Conservation (phyloP, 2,113 vertebrate species). For the Mirza zaza region DNA sequence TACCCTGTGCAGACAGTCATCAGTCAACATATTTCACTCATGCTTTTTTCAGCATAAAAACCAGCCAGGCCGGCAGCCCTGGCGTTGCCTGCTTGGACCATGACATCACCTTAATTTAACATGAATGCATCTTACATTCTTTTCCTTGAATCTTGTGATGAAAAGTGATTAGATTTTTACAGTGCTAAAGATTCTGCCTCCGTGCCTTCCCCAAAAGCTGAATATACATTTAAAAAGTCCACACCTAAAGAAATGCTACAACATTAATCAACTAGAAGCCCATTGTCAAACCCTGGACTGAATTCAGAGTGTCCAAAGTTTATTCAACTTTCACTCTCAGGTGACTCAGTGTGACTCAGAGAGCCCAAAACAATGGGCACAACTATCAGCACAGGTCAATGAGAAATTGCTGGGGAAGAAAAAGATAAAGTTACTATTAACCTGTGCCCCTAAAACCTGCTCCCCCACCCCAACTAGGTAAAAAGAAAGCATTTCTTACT, state of each 20-base stretch:
- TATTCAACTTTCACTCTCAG: background rate
- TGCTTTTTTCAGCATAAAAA: background rate
- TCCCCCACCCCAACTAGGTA: background rate
- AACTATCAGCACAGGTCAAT: background rate
- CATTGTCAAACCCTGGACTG: conserved; percentile 26
- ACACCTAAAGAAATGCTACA: conserved; percentile 47
- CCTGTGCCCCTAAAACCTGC: background rate
- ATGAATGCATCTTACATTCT: background rate
- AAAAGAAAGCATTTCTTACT: background rate
- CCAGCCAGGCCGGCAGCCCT: background rate
- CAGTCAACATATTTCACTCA: background rate
- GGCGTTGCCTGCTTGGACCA: too few species aligned
- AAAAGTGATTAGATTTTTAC: conserved; percentile 31
- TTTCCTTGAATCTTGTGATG: background rate
- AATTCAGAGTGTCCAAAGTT: conserved; percentile 19
- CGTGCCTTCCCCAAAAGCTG: background rate
- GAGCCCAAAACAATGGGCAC: background rate
- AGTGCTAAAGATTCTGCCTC: background rate
- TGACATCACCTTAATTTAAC: background rate
- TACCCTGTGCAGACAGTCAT: fast-evolving
- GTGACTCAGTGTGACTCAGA: background rate
- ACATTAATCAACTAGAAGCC: conserved; percentile 64
- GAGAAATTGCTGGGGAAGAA: background rate
- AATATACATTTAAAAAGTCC: conserved; percentile 34
- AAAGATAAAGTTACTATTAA: background rate